These are phyloP conservation scores for Hystrix cristata DNA, from an alignment of 2,113 vertebrate genomes.

Conservation along the genomic window DNA sequence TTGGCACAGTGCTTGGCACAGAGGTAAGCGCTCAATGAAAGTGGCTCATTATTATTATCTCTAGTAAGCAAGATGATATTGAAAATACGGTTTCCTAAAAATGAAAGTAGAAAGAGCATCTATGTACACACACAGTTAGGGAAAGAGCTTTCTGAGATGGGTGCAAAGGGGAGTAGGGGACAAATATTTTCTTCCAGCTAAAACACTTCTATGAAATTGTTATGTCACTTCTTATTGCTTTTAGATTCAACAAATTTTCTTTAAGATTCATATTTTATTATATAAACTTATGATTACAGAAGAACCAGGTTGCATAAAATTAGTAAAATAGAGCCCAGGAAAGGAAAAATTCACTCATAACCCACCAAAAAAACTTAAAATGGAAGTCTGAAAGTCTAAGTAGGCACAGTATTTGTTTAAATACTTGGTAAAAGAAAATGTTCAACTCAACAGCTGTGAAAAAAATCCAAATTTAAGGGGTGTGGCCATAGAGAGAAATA, in stretches of 20 bases:
- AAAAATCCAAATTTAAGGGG: constrained; percentile 56
- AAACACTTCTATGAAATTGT: neutral
- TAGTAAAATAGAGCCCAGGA: constrained; percentile 7
- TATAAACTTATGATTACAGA: neutral
- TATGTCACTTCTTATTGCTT: neutral
- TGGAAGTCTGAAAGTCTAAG: constrained; percentile 41
- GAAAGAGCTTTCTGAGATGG: neutral
- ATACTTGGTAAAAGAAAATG: constrained; percentile 55
- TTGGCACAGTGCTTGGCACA: neutral
- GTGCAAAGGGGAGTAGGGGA: neutral
- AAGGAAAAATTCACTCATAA: constrained; percentile 30
- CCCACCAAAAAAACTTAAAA: constrained; percentile 21
- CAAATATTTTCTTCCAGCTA: neutral
- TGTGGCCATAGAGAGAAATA: constrained; percentile 52
- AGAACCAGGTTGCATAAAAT: neutral
- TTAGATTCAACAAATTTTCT: constrained; percentile 12
- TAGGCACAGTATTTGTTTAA: constrained; percentile 54
- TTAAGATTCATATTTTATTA: constrained; percentile 43
- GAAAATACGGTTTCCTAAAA: constrained; percentile 38
- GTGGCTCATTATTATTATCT: neutral
- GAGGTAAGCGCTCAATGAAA: neutral
- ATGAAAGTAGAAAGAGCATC: neutral
- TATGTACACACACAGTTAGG: neutral
- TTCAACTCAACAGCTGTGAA: constrained; percentile 55
- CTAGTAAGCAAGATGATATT: neutral